phyloP scores from a whole-genome alignment of 2,113 vertebrate species.

The Pitta sordida region DNA sequence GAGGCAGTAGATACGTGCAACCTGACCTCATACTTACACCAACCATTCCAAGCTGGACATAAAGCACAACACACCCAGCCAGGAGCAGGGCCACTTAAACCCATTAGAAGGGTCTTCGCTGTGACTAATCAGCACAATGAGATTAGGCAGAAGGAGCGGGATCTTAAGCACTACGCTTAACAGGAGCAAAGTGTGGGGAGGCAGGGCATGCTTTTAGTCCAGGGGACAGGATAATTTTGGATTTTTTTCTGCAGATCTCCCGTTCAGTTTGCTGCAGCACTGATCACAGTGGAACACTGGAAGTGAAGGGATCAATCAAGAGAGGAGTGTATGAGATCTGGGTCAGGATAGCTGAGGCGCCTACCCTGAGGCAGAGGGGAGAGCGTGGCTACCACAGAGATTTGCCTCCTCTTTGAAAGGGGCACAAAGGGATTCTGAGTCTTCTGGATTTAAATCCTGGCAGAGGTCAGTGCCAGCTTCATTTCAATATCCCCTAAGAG shows the following conservation, averaged over 20 bases:
- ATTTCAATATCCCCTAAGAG: constrained; percentile 27
- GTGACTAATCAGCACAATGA: constrained; percentile 49
- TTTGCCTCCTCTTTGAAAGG: constrained; percentile 2
- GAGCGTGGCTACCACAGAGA: background rate
- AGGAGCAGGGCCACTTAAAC: constrained; percentile 3
- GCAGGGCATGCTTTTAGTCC: background rate
- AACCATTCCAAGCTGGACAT: background rate
- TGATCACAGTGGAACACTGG: background rate
- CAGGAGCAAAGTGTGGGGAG: background rate
- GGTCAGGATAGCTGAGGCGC: background rate
- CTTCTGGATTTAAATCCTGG: constrained; percentile 31
- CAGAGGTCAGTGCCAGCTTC: constrained; percentile 43
- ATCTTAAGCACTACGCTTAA: background rate
- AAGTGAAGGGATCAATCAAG: background rate
- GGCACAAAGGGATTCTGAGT: constrained; percentile 15
- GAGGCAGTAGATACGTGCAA: background rate
- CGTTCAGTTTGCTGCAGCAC: background rate
- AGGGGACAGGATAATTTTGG: background rate
- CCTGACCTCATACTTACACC: background rate
- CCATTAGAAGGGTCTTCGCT: constrained; percentile 16
- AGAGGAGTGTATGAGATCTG: background rate
- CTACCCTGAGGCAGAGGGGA: background rate
- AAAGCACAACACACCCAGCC: background rate
- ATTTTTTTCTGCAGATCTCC: background rate
- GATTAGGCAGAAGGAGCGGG: constrained; percentile 3